Conservation (phyloP, 2,797 vertebrate species). For the Poecilia velifera region DNA sequence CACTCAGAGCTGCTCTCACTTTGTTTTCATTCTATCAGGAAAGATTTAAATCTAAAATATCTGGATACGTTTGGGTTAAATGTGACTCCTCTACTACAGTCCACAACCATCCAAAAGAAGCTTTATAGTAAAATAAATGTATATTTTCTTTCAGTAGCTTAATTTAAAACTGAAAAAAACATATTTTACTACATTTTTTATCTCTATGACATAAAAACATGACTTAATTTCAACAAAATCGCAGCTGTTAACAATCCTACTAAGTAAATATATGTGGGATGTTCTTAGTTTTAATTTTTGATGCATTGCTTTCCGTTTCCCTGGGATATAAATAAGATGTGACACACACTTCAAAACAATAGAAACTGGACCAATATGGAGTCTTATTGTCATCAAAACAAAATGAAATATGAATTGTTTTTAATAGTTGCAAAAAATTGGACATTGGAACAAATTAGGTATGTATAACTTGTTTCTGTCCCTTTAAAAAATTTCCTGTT, state of each 20-base stretch:
- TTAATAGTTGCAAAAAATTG: background rate
- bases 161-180: background rate
- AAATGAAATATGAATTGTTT: too few relatives aligned
- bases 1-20: background rate
- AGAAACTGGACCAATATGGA: background rate
- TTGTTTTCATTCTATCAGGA: slow-evolving; percentile 2
- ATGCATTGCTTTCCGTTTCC: background rate
- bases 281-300: background rate
- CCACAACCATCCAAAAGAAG: background rate
- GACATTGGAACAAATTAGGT: background rate
- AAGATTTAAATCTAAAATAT: background rate
- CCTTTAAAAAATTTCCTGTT: too few relatives aligned
- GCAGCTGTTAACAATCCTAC: background rate
- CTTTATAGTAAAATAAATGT: background rate
- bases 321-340: background rate
- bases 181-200: background rate
- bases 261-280: background rate
- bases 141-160: background rate
- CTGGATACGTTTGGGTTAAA: background rate
- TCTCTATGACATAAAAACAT: background rate
- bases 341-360: background rate
- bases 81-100: background rate
- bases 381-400: background rate
- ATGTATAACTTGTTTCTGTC: too few relatives aligned
- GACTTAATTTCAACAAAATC: background rate